phyloP scores from a whole-genome alignment of 1,140 invertebrate genomes.

The Steinernema khuongi region DNA sequence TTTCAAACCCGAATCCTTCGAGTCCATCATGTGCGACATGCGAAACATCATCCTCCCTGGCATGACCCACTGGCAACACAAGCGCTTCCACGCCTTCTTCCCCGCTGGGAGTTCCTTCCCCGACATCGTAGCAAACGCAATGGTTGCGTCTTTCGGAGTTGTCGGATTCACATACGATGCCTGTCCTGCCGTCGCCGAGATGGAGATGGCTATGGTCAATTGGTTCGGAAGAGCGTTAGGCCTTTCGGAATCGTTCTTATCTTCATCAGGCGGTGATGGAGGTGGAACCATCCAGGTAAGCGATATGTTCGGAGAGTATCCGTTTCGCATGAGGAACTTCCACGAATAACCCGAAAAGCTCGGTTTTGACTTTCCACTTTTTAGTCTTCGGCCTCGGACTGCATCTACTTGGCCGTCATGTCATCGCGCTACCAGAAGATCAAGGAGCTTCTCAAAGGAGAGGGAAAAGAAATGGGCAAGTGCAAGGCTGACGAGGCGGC shows the following conservation, averaged over 20 bases:
- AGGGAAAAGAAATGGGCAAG: background rate
- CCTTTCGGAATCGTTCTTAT: constrained; percentile 22
- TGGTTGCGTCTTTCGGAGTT: constrained; percentile 15
- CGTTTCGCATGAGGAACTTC: too few species aligned
- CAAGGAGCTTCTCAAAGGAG: background rate
- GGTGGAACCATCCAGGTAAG: constrained; percentile 16
- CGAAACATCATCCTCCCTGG: constrained; percentile 92
- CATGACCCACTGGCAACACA: constrained; percentile 61
- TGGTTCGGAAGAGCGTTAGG: constrained; percentile 30
- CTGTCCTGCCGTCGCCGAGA: constrained; percentile 22
- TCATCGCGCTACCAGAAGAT: constrained; percentile 17
- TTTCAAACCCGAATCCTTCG: constrained; percentile 75
- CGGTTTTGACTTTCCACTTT: background rate
- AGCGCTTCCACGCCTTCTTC: constrained; percentile 31
- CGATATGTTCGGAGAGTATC: too few species aligned
- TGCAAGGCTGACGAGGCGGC: background rate
- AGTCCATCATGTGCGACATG: constrained; percentile 82
- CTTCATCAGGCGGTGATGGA: background rate
- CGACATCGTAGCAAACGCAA: constrained; percentile 21
- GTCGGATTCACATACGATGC: constrained; percentile 29
- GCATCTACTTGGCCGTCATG: constrained; percentile 23
- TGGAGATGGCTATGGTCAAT: constrained; percentile 24
- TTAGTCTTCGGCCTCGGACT: constrained; percentile 21
- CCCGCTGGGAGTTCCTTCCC: constrained; percentile 20
- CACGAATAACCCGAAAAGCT: background rate